A percentile compares a stretch with the other conserved stretches of the same genome.
Evolutionary conservation across 2,888 invertebrate genomes (phyloP).

Genomic region (Caenorhabditis auriculariae): DNA sequence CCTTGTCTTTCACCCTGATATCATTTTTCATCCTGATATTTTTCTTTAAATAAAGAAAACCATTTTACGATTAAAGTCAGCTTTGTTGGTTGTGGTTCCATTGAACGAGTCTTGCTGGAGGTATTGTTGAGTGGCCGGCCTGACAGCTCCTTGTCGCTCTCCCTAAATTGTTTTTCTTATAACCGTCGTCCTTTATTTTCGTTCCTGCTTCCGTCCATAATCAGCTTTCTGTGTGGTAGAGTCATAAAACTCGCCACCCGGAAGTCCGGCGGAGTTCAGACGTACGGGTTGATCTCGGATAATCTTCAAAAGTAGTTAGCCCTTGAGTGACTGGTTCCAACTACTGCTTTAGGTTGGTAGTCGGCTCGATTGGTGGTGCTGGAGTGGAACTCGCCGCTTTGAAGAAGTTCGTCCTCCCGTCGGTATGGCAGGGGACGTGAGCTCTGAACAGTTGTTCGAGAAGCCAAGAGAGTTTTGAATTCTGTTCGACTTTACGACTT

Average conservation of each 20-base stretch:
- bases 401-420: background rate
- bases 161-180: too few species aligned
- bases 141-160: too few species aligned
- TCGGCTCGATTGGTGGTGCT: constrained; percentile 4
- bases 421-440: too few species aligned
- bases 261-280: too few species aligned
- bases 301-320: too few species aligned
- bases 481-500: too few species aligned
- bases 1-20: background rate
- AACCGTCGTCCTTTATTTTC: background rate
- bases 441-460: too few species aligned
- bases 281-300: too few species aligned
- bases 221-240: constrained; percentile 37
- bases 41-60: background rate
- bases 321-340: too few species aligned
- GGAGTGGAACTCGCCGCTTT: background rate
- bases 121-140: too few species aligned
- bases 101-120: too few species aligned
- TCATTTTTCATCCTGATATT: background rate
- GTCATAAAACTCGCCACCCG: constrained; percentile 37
- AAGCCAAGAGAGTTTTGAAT: too few species aligned
- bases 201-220: constrained; percentile 28
- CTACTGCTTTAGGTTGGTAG: constrained; percentile 8
- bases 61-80: constrained; percentile 11
- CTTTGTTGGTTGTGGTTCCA: constrained; percentile 22